Evolutionary conservation across 2,113 vertebrate genomes (phyloP), one percentile per base, ranked within the genome.

Genomic region (Vanacampus margaritifer): DNA sequence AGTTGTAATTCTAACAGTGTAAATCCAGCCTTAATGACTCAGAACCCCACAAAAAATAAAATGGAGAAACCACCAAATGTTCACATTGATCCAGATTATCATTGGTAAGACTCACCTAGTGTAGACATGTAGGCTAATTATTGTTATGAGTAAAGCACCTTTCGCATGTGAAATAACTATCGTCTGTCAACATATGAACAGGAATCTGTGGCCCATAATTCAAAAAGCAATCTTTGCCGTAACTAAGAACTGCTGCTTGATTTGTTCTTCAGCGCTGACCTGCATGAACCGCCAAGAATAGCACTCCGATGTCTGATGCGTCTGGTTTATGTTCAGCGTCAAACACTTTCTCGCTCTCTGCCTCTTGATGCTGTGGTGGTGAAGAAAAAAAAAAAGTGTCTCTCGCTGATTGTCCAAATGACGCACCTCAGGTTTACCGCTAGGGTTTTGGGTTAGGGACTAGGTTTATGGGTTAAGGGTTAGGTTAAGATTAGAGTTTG

Each of bases 291-390:
- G 90, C 89, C 88, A 91, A 90, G 79, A 91, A 88, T 73, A 90
- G 87, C 88, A 86, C 81, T 89, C 79, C 19, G 72, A 74, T 23
- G 48, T 62, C 84, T 79, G 81, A 86, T 79, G 87, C 73, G 86
- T 78, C 88, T 91, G 87, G 87, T 85, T 89, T 85, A 85, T 72
- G 84, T 90, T 89, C 77, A 79, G 76, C 81, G 79, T 88, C 75
- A 79, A 75, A 79, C 72, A 64, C 73, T 39, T 54, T 76, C 23
- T 54, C 23, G 51, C 26, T 32, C 79, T 72, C 78, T 68, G 64
- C 77, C 56, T 72, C 70, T 79, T 32, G 69, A 57, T 74, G 64
- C 69, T 68, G 74, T 86, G 71, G 78, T 78, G 83, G 85, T 76
- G 35, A 43, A 65, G 71, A 56, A 69, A 61, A 69, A 71, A 67